A percentile compares a stretch with the other conserved stretches of the same genome.
phyloP scores from a whole-genome alignment of 64 coral and sea anemone genomes.

The Pocillopora damicornis region DNA sequence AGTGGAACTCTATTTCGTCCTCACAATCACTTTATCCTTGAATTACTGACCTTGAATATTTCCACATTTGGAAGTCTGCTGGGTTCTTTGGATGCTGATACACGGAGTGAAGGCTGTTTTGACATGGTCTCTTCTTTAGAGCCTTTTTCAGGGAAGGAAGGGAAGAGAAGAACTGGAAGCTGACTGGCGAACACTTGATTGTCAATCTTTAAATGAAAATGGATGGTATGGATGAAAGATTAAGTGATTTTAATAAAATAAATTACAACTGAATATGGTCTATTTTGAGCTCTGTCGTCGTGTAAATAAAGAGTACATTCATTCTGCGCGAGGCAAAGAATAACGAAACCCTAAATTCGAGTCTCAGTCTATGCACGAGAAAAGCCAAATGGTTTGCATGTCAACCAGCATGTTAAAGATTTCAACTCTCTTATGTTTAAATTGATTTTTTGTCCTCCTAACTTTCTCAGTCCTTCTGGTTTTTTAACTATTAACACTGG shows the following conservation, averaged over 20 bases:
- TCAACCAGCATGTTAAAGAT: too few relatives aligned
- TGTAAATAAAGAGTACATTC: too few relatives aligned
- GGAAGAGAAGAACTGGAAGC: slow-evolving; percentile 74
- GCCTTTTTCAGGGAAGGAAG: slow-evolving; percentile 71
- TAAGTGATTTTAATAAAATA: neutral
- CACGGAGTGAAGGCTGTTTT: slow-evolving; percentile 59
- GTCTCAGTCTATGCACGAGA: too few relatives aligned
- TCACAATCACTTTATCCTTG: neutral
- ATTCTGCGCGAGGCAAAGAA: too few relatives aligned
- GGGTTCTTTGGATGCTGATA: slow-evolving; percentile 73
- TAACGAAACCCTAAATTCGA: too few relatives aligned
- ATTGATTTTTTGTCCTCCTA: too few relatives aligned
- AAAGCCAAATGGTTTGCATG: too few relatives aligned
- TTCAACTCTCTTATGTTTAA: too few relatives aligned
- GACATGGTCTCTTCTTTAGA: slow-evolving; percentile 67
- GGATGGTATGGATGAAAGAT: neutral
- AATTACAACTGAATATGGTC: neutral
- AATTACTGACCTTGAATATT: slow-evolving; percentile 76
- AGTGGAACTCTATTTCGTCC: too few relatives aligned
- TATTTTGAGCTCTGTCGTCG: too few relatives aligned
- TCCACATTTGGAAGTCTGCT: slow-evolving; percentile 87
- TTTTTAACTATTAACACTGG: too few relatives aligned
- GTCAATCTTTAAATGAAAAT: slow-evolving; percentile 64
- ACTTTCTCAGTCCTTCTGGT: too few relatives aligned
- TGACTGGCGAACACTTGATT: slow-evolving; percentile 78